Evolutionary conservation across 2,888 invertebrate genomes (phyloP).

Genomic region (Troides aeacus): DNA sequence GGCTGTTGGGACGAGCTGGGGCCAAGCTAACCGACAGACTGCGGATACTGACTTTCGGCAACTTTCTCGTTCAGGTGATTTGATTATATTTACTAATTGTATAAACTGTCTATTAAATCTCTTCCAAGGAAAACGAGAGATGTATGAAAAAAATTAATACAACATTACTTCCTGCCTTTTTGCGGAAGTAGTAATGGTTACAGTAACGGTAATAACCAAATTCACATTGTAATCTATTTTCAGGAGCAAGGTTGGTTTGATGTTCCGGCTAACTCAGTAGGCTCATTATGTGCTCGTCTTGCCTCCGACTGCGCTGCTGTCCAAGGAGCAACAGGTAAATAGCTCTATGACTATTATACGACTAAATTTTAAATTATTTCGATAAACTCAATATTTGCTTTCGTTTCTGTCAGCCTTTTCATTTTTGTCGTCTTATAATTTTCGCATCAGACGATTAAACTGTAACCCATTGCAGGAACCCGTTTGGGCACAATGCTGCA

Average conservation of each 20-base stretch:
- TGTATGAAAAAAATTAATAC: too few species aligned
- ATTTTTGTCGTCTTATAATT: too few species aligned
- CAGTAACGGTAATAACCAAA: not conserved
- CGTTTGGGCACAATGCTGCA: conserved; percentile 82
- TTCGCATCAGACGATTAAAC: too few species aligned
- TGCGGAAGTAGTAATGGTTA: not conserved
- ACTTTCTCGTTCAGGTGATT: conserved; percentile 77
- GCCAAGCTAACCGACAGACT: conserved; percentile 85
- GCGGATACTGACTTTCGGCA: conserved; percentile 62
- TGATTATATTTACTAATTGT: not conserved
- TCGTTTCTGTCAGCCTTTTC: too few species aligned
- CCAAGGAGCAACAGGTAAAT: conserved; percentile 81
- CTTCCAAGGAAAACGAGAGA: too few species aligned
- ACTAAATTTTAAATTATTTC: not conserved
- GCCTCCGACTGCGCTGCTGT: conserved; percentile 83
- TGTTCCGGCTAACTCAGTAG: conserved; percentile 78
- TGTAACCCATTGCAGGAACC: conserved; percentile 49
- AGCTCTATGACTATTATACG: not conserved
- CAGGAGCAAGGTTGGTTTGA: conserved; percentile 85
- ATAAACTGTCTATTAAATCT: too few species aligned
- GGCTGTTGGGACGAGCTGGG: conserved; percentile 87
- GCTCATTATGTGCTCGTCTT: conserved; percentile 82
- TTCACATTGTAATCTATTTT: not conserved
- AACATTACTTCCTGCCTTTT: too few species aligned
- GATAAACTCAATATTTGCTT: too few species aligned